A percentile compares a stretch with the other conserved stretches of the same genome.
Evolutionary conservation across 2,797 vertebrate genomes (phyloP).

Genomic region (Cossypha niveicapilla): DNA sequence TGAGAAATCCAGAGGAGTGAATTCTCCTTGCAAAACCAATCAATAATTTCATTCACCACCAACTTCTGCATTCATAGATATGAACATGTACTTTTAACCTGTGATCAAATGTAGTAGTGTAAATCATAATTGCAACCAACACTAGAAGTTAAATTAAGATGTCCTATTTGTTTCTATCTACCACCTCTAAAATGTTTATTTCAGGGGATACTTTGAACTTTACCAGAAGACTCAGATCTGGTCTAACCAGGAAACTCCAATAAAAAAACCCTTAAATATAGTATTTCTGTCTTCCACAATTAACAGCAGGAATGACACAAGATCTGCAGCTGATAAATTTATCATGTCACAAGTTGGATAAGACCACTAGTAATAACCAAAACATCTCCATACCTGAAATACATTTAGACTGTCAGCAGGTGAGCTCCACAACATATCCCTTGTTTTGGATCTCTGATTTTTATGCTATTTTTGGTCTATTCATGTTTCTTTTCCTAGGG

Average conservation of each 20-base stretch:
- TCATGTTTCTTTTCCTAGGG: not conserved
- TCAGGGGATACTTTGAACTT: not conserved
- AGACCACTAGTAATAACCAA: not conserved
- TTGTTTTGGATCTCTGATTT: not conserved
- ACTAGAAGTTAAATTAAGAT: not conserved
- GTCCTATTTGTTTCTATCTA: not conserved
- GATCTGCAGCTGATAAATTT: not conserved
- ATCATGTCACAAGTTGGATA: not conserved
- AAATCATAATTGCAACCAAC: not conserved
- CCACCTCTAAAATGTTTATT: not conserved
- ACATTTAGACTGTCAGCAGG: not conserved
- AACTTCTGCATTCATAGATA: not conserved
- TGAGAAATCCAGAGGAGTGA: not conserved
- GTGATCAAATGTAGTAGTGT: not conserved
- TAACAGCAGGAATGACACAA: not conserved
- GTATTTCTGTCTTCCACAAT: not conserved
- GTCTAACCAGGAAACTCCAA: not conserved
- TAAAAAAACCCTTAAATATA: fast-evolving
- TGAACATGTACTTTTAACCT: not conserved
- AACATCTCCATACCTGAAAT: not conserved
- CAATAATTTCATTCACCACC: not conserved
- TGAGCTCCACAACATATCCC: not conserved
- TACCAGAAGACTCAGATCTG: not conserved
- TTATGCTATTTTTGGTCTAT: not conserved
- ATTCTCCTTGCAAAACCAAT: not conserved